Evolutionary conservation across 2,888 invertebrate genomes (phyloP), one percentile per base, ranked within the genome.

Genomic region (Andrena chrysosceles): DNA sequence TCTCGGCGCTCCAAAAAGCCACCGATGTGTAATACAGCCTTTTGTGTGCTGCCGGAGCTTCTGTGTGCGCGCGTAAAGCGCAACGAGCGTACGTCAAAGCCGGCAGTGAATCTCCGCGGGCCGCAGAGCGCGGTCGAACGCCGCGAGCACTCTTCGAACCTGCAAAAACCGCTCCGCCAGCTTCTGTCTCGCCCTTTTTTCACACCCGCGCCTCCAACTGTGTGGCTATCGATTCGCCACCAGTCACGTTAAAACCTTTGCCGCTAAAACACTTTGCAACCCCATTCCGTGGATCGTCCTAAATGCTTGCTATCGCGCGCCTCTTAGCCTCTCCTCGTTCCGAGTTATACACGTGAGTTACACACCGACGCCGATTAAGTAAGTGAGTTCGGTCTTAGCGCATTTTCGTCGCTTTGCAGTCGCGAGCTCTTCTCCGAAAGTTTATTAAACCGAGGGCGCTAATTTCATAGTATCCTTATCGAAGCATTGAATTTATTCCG

Each of bases 1-100:
- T 89, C 88, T 83, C 83, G 86, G 71, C 85, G 92, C 85, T 92
- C 92, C 91, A 92, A 92, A 92, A 92, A 92, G 86, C 80, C 91
- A 92, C 74, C 91, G 92, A 88, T 89, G 90, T 90, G 91, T 89
- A 86, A 87, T 89, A 80, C 62, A 67, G 77, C 16, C 81, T 68
- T 80, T 81, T 81, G 81, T 81, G 62, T 31, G 62, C 13, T 31
- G 76, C 48, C 42, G 70, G 54, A 70, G 72, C 68, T 60, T 62
- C 68, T 62, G 69, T 81, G 62, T 69, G 70, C 54, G 69, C 29
- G 78, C 77, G 76, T 71, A 62, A 81, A 73, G 69, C 77, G 86
- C 73, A 59, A 83, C 81, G 67, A 63, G 73, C 66, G 74, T 31
- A 52, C 66, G 75, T 60, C 83, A 71, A 77, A 84, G 84, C 81